These are phyloP conservation scores for Prietella phreatophila DNA, from an alignment of 2,113 vertebrate genomes.

Conservation along the genomic window DNA sequence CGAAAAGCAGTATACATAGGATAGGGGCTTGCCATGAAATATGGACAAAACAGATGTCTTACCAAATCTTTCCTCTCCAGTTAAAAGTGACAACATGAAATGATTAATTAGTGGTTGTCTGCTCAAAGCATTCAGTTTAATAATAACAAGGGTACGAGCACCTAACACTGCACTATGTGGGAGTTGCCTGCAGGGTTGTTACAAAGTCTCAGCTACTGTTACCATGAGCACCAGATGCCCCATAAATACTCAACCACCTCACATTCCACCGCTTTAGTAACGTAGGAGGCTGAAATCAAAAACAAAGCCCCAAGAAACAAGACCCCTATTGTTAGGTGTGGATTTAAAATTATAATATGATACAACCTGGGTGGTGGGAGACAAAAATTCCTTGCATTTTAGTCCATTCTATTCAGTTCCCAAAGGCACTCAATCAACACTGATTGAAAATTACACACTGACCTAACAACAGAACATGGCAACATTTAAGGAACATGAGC, in stretches of 20 bases:
- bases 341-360: conserved; percentile 42
- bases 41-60: conserved; percentile 15
- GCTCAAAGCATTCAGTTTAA: conserved; percentile 32
- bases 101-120: conserved; percentile 30
- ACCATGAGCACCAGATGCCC: conserved; percentile 39
- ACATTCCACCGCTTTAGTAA: conserved; percentile 30
- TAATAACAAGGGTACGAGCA: conserved; percentile 28
- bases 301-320: conserved; percentile 31
- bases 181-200: conserved; percentile 40
- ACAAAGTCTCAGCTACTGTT: conserved; percentile 41
- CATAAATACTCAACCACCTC: conserved; percentile 47
- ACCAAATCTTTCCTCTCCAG: not conserved
- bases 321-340: conserved; percentile 40
- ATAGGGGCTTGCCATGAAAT: not conserved
- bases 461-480: not conserved
- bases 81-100: not conserved
- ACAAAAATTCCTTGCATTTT: conserved; percentile 24
- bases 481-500: not conserved
- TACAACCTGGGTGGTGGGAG: conserved; percentile 22
- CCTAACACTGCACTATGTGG: conserved; percentile 11
- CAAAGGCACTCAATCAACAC: conserved; percentile 4
- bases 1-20: not conserved
- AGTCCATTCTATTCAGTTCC: conserved; percentile 2
- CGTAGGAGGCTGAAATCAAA: conserved; percentile 11
- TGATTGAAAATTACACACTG: not conserved